Evolutionary conservation across 1,140 invertebrate species (phyloP).

Genomic region (Aphelinus certus): DNA sequence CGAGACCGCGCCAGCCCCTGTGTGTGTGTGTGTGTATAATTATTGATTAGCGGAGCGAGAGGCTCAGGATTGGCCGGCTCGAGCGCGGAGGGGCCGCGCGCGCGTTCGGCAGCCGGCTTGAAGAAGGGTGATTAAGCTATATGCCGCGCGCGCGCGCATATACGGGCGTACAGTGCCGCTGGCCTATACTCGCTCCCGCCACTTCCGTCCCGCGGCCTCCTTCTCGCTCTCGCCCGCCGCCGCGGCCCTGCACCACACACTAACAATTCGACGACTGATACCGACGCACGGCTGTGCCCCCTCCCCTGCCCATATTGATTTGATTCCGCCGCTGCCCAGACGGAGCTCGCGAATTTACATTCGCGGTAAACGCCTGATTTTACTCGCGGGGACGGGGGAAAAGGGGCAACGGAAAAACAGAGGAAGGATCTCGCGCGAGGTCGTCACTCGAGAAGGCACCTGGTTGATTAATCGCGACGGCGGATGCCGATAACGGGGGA

Average conservation of each 20-base stretch:
- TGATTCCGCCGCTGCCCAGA: conserved; percentile 52
- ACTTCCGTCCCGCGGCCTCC: conserved; percentile 44
- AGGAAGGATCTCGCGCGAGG: conserved; percentile 44
- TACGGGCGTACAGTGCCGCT: conserved; percentile 44
- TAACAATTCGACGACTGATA: conserved; percentile 66
- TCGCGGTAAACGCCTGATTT: background rate
- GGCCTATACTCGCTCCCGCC: background rate
- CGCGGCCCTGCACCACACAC: conserved; percentile 45
- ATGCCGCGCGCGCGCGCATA: conserved; percentile 55
- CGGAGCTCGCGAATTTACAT: conserved; percentile 32
- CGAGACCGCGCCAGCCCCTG: too few species aligned
- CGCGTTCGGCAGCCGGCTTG: conserved; percentile 41
- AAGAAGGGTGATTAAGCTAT: conserved; percentile 68
- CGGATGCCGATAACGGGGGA: too few species aligned
- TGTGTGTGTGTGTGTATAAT: conserved; percentile 66
- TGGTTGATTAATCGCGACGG: too few species aligned
- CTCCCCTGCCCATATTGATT: conserved; percentile 60
- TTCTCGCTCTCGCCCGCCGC: conserved; percentile 41
- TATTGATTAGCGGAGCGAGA: conserved; percentile 62
- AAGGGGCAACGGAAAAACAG: conserved; percentile 42
- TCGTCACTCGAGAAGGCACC: conserved; percentile 14
- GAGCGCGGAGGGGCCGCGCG: conserved; percentile 9
- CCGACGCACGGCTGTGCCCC: conserved; percentile 62
- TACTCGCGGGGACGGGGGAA: conserved; percentile 47
- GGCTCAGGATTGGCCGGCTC: conserved; percentile 38